These are phyloP conservation scores for Poicephalus gulielmi DNA, from an alignment of 2,113 vertebrate species.

Conservation along the genomic window DNA sequence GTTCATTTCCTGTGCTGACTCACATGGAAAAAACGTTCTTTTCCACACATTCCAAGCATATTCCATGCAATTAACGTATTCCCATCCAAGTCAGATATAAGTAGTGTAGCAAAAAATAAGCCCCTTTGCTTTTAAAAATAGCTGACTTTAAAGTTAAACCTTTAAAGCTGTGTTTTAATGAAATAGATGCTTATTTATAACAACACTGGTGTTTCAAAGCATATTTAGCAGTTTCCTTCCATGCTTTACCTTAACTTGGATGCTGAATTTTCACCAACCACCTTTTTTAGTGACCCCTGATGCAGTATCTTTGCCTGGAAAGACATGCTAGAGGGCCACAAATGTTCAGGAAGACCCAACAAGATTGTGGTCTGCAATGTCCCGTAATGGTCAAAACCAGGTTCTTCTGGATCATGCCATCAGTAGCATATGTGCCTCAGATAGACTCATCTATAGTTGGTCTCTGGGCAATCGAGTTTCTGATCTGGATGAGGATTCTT, in stretches of 20 bases:
- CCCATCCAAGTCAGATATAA: conserved; percentile 14
- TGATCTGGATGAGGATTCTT: not conserved
- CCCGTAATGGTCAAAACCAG: not conserved
- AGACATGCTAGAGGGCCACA: not conserved
- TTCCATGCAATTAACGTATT: conserved; percentile 16
- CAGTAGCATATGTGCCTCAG: not conserved
- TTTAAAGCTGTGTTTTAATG: not conserved
- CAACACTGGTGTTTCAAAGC: not conserved
- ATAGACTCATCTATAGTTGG: not conserved
- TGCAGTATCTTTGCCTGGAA: not conserved
- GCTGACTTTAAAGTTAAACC: not conserved
- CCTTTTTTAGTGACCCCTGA: not conserved
- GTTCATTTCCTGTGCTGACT: conserved; percentile 55
- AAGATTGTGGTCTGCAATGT: not conserved
- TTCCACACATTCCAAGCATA: conserved; percentile 48
- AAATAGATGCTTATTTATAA: not conserved
- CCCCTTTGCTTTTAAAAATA: conserved; percentile 4
- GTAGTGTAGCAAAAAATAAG: not conserved
- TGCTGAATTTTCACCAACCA: not conserved
- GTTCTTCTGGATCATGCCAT: not conserved
- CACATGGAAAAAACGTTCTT: conserved; percentile 55
- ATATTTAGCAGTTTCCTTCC: not conserved
- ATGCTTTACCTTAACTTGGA: not conserved
- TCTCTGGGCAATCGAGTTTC: not conserved
- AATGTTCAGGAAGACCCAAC: not conserved